These are phyloP conservation scores for Camelus dromedarius DNA, from an alignment of 2,113 vertebrate species.

Conservation along the genomic window DNA sequence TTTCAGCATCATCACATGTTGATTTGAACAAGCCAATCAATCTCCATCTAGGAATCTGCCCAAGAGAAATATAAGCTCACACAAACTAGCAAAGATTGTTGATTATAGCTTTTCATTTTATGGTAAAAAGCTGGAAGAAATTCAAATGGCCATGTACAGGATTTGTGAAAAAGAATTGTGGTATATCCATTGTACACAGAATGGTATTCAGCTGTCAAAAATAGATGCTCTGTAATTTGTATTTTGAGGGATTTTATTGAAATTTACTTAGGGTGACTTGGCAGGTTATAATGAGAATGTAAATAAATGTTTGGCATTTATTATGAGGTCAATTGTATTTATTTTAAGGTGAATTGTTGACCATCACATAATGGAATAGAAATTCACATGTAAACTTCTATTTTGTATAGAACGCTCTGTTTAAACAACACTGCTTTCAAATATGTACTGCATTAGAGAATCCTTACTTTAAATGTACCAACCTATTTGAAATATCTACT, in stretches of 20 bases:
- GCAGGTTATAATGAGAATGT: background rate
- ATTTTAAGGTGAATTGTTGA: background rate
- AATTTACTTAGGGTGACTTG: background rate
- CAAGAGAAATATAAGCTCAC: background rate
- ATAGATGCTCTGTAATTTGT: background rate
- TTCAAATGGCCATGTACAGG: background rate
- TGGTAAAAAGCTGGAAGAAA: background rate
- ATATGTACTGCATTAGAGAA: background rate
- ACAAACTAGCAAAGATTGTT: background rate
- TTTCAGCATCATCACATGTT: background rate
- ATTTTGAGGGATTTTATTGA: background rate
- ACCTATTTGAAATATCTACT: background rate
- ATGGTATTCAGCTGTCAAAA: background rate
- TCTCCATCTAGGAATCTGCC: background rate
- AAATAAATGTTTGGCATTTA: background rate
- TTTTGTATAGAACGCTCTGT: background rate
- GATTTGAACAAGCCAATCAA: background rate
- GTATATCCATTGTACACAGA: background rate
- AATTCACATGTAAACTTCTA: background rate
- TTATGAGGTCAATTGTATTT: background rate
- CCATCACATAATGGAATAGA: too few relatives aligned
- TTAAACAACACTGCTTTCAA: conserved; percentile 30
- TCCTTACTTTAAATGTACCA: conserved; percentile 25
- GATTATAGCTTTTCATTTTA: background rate
- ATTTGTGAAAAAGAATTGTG: background rate